Conservation (phyloP, 2,113 vertebrate species). For the Ellobius talpinus region DNA sequence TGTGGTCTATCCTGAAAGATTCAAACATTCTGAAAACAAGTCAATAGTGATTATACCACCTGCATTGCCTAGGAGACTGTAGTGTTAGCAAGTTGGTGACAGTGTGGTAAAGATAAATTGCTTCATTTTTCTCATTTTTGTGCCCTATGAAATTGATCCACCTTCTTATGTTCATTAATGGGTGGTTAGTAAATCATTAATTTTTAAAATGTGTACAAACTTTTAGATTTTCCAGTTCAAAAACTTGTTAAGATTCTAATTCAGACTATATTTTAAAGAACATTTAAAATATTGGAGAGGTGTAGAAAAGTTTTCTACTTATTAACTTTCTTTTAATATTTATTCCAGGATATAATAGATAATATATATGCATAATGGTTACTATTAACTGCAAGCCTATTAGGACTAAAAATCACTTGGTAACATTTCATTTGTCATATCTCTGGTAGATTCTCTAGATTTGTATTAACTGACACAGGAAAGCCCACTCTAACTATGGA, state of each 20-base stretch:
- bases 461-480: background rate
- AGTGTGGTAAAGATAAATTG: background rate
- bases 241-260: background rate
- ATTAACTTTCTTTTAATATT: background rate
- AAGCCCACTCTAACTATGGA: background rate
- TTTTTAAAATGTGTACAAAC: background rate
- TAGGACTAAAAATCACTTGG: background rate
- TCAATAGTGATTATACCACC: rapidly evolving
- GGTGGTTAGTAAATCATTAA: background rate
- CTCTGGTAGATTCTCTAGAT: background rate
- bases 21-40: background rate
- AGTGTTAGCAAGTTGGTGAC: background rate
- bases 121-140: background rate
- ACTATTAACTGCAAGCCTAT: background rate
- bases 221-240: background rate
- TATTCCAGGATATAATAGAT: background rate
- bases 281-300: background rate
- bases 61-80: rapidly evolving
- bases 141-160: background rate
- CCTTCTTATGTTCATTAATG: background rate
- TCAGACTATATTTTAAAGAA: background rate
- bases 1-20: background rate
- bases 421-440: background rate
- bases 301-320: background rate
- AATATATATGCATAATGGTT: background rate